Conservation (phyloP, 2,888 invertebrate genomes). For the Alloplasta piceator region DNA sequence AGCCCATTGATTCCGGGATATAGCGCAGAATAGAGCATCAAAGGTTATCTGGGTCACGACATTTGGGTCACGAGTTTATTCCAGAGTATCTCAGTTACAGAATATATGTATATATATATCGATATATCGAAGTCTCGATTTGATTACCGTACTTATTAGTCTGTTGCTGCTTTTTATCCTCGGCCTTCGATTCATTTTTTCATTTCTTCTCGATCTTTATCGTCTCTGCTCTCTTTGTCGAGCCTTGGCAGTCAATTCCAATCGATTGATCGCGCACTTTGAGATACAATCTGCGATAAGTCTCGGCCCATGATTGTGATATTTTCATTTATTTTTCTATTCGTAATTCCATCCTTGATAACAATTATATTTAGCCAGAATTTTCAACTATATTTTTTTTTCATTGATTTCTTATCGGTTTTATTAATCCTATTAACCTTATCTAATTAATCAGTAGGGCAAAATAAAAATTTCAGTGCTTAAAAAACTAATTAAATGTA, state of each 20-base stretch:
- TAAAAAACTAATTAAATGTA: no score
- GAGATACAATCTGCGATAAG: no score
- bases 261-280: constrained; percentile 6
- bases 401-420: no score
- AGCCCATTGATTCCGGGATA: constrained; percentile 57
- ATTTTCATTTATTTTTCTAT: no score
- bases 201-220: not conserved
- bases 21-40: constrained; percentile 41
- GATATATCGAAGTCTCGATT: constrained; percentile 14
- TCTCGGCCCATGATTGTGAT: no score
- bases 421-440: no score
- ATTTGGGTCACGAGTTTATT: constrained; percentile 59
- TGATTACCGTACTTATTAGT: constrained; percentile 21
- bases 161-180: constrained; percentile 1
- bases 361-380: no score
- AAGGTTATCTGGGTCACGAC: constrained; percentile 49
- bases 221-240: not conserved
- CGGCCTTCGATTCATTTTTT: constrained; percentile 14
- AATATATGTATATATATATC: constrained; percentile 8
- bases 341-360: no score
- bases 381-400: no score
- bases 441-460: no score
- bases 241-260: not conserved
- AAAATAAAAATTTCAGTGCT: no score
- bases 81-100: constrained; percentile 5